Base-by-base conservation (phyloP, 2,888 invertebrate genomes). In the Diploptera punctata region DNA sequence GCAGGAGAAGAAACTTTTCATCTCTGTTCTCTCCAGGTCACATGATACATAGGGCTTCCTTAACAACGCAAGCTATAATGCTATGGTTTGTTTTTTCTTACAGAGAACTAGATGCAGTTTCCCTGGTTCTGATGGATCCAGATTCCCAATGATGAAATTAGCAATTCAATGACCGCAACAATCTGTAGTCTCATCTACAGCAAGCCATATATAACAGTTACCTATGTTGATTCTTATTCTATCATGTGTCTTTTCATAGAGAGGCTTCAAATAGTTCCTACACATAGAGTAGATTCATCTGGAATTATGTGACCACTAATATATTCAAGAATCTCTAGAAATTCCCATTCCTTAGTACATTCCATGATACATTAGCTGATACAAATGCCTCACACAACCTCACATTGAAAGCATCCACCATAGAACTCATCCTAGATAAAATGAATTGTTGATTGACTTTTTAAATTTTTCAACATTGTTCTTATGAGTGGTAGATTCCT, bases 371-470 rank as follows among this genome's bases (percentile, higher is more conserved):
- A 49, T 49, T 49, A 5, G 49, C n/a, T 49, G n/a, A 49, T 49
- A n/a, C 49, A 49, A 49, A n/a, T 49, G 49, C 49, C 49, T 49
- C 49, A 49, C 49, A 49, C 49, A 49, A 49, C 49, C 7, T 49
- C 7, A 49, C n/a, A 49, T 49, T 49, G 49, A 49, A 49, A 49
- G n/a, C 4, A 49, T 49, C n/a, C 49, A 49, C 38, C 38, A 38
- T 38, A 9, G 13, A n/a, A n/a, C n/a, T n/a, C n/a, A n/a, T n/a
- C n/a, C n/a, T n/a, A n/a, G n/a, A n/a, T n/a, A n/a, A n/a, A 38
- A 38, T 38, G 38, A 38, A 38, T 13, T 5, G 38, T 38, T 38
- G 38, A 38, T 9, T 38, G 5, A 38, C 5, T 38, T 38, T 38
- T 38, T 38, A 9, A 13, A 9, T 38, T 9, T 38, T 9, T 38